A percentile compares a stretch with the other conserved stretches of the same genome.
Evolutionary conservation across 2,797 vertebrate species (phyloP).

Genomic region (Halcyon leucocephala): DNA sequence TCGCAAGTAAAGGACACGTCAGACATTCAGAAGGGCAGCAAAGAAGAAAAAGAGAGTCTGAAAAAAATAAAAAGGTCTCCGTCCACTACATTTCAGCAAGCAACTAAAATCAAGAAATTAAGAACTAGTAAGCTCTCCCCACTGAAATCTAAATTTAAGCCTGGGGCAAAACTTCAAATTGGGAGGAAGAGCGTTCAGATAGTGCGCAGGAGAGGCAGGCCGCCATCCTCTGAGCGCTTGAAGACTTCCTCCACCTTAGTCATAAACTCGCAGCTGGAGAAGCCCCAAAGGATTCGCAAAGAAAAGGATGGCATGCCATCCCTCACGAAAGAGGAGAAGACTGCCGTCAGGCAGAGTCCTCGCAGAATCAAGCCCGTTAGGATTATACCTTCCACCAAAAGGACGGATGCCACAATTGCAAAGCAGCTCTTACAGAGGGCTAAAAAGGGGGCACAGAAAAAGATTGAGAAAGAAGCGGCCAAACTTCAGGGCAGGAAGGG

Average conservation of each 20-base stretch:
- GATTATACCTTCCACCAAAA: conserved; percentile 94
- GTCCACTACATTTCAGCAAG: conserved; percentile 87
- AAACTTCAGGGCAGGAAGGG: conserved; percentile 86
- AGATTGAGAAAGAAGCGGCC: conserved; percentile 91
- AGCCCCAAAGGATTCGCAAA: conserved; percentile 85
- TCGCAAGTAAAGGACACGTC: conserved; percentile 82
- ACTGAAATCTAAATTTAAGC: conserved; percentile 92
- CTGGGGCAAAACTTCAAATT: conserved; percentile 82
- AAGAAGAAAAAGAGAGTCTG: conserved; percentile 85
- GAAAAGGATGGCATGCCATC: conserved; percentile 80
- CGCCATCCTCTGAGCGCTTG: conserved; percentile 91
- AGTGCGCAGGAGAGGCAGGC: conserved; percentile 90
- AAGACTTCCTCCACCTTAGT: conserved; percentile 85
- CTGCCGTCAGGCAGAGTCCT: conserved; percentile 90
- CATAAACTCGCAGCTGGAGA: conserved; percentile 85
- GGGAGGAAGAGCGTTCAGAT: conserved; percentile 87
- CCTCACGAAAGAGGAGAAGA: conserved; percentile 77
- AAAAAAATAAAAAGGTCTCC: conserved; percentile 86
- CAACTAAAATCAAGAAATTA: conserved; percentile 92
- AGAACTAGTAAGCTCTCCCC: conserved; percentile 91
- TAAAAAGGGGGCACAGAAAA: conserved; percentile 92
- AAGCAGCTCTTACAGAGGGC: conserved; percentile 97
- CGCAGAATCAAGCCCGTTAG: conserved; percentile 93
- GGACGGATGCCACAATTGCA: conserved; percentile 94
- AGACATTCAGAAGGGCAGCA: conserved; percentile 79